Base-by-base conservation (phyloP, 2,888 invertebrate species). In the Zygothrica quintamaculata region DNA sequence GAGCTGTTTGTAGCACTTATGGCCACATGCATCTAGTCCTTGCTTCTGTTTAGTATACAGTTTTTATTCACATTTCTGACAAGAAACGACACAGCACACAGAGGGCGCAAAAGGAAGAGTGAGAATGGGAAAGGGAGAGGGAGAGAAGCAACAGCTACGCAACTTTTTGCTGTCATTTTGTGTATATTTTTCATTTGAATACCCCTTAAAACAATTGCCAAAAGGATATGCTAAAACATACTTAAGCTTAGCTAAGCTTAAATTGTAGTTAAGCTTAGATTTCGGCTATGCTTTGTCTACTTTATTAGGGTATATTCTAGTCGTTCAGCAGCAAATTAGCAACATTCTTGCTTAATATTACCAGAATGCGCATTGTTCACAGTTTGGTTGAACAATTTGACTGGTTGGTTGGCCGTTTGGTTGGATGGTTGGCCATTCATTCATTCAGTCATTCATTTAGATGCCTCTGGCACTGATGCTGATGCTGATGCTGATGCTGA, bases 151-250 rank as follows among this genome's bases (percentile, higher is more conserved):
- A 25, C 50, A 53, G 53, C 53, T 52, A 65, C 73, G 77, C 73
- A 77, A 81, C 75, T 80, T 84, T 84, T 70, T 78, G 70, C 84
- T 75, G 82, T 73, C 75, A 84, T 73, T 81, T 81, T 36, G 61
- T 67, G 82, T 70, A 61, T 57, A 80, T 78, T 78, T 80, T 80
- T 80, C 79, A 80, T 81, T 81, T 65, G 36, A 44, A 70, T 65
- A 39, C 48, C 53, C 42, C n/a, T n/a, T n/a, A n/a, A n/a, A n/a
- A n/a, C n/a, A n/a, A n/a, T n/a, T n/a, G n/a, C n/a, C n/a, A n/a
- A n/a, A n/a, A n/a, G n/a, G n/a, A n/a, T n/a, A n/a, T n/a, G n/a
- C n/a, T n/a, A n/a, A n/a, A n/a, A n/a, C n/a, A n/a, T n/a, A n/a
- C n/a, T n/a, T n/a, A n/a, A n/a, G n/a, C n/a, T n/a, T n/a, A n/a